Evolutionary conservation across 1,140 invertebrate genomes (phyloP), one percentile per base, ranked within the genome.

Genomic region (Bombus fervidus): DNA sequence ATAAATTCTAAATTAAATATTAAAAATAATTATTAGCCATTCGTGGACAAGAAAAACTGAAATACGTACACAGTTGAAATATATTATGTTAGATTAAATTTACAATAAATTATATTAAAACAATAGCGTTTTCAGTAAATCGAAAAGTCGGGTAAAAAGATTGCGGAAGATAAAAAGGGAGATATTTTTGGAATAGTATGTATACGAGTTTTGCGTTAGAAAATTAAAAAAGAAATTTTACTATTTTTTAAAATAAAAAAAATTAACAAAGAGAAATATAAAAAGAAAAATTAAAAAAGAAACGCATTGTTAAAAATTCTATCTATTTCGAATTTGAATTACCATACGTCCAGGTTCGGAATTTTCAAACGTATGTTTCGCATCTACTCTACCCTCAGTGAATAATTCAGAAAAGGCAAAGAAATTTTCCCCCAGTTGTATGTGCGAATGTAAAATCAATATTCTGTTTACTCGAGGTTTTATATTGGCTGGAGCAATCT

Each of bases 381-480:
- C 25, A 37, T 62, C 25, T 18, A 3, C 34, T 25, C 57, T 13
- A 37, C 12, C n/a, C 25, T 15, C 25, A 0, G 57, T 62, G 57
- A 77, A 77, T 77, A 77, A 77, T 77, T 77, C 37, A 62, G 9
- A 28, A 68, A 37, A 37, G 15, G 34, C 75, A 41, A 25, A 62
- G 53, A 77, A 77, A 62, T 62, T 77, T 62, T 22, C 37, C 75
- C 12, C 57, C 25, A 28, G 64, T 76, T 59, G 34, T 59, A 39
- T 59, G 25, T 25, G 75, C 75, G 37, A 62, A 77, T 39, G 34
- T 22, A 5, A 41, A 77, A 77, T 77, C 75, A 62, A 77, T 77
- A 77, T 77, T 59, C 75, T 77, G 75, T 77, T 77, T 77, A 77
- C 75, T 31, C 57, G 6, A 62, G 22, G 53, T 59, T 62, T 77